A percentile compares a stretch with the other conserved stretches of the same genome.
These are phyloP conservation scores for Drosophila pseudotalamancana DNA, from an alignment of 2,888 invertebrate species.

Conservation along the genomic window DNA sequence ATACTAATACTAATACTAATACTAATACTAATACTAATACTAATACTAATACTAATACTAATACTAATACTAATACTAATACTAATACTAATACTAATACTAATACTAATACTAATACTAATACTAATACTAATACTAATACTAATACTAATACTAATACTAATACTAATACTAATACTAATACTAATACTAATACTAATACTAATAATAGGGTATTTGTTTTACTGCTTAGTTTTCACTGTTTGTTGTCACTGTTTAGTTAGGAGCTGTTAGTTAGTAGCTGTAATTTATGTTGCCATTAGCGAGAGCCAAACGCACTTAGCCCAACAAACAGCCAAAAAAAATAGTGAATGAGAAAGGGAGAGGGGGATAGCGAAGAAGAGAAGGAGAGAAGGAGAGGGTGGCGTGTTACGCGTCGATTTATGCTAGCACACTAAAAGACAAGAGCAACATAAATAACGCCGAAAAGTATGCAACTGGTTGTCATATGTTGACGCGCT, in stretches of 20 bases:
- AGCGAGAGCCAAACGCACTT: slow-evolving; percentile 62
- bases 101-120: too few relatives aligned
- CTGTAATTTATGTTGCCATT: slow-evolving; percentile 71
- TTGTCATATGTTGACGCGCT: slow-evolving; percentile 45
- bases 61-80: too few relatives aligned
- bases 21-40: too few relatives aligned
- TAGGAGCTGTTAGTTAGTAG: slow-evolving; percentile 60
- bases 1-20: too few relatives aligned
- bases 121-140: too few relatives aligned
- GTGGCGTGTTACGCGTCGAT: slow-evolving; percentile 33
- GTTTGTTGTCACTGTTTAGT: slow-evolving; percentile 58
- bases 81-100: too few relatives aligned
- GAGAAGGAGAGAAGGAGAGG: neutral
- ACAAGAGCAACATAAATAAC: slow-evolving; percentile 63
- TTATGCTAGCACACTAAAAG: slow-evolving; percentile 51
- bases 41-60: neutral
- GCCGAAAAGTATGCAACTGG: slow-evolving; percentile 68
- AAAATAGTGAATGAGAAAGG: neutral
- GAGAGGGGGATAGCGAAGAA: neutral
- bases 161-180: neutral
- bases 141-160: too few relatives aligned
- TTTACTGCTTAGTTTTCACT: neutral
- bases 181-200: neutral
- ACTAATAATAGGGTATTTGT: slow-evolving; percentile 29
- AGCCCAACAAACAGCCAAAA: slow-evolving; percentile 20